A percentile compares a stretch with the other conserved stretches of the same genome.
Evolutionary conservation across 2,113 vertebrate species (phyloP).

Genomic region (Alosa alosa): DNA sequence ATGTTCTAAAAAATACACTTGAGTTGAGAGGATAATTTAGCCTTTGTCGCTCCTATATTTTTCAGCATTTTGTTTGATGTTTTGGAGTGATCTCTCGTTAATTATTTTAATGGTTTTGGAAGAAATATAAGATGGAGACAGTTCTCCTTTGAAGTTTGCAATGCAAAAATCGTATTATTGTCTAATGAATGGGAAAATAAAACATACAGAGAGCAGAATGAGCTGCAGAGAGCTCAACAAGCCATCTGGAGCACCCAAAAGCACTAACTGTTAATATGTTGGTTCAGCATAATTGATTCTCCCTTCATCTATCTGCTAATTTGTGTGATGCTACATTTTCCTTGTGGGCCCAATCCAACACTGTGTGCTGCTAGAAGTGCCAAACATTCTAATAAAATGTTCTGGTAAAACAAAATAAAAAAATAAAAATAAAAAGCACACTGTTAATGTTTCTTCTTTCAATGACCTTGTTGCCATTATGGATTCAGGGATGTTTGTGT

Average conservation of each 20-base stretch:
- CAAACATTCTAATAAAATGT: neutral
- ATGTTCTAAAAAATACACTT: neutral
- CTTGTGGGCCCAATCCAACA: conserved; percentile 54
- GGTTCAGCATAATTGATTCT: conserved; percentile 66
- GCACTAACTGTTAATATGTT: conserved; percentile 64
- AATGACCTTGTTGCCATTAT: too few relatives aligned
- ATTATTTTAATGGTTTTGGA: neutral
- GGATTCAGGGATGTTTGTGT: neutral
- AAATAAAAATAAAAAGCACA: neutral
- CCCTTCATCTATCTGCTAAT: conserved; percentile 62
- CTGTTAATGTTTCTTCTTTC: too few relatives aligned
- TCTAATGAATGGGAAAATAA: conserved; percentile 53
- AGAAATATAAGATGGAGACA: neutral
- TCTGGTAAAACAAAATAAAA: neutral
- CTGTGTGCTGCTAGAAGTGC: conserved; percentile 46
- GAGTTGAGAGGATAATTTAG: too few relatives aligned
- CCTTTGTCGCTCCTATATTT: too few relatives aligned
- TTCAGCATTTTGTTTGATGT: neutral
- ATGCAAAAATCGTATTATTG: conserved; percentile 38
- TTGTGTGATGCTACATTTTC: conserved; percentile 54
- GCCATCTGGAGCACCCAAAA: conserved; percentile 44
- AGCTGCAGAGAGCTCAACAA: conserved; percentile 51
- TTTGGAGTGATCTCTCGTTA: neutral
- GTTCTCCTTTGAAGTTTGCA: conserved; percentile 33
- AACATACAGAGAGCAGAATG: conserved; percentile 50